Evolutionary conservation across 2,797 vertebrate genomes (phyloP), one percentile per base, ranked within the genome.

Genomic region (Aeoliscus strigatus): DNA sequence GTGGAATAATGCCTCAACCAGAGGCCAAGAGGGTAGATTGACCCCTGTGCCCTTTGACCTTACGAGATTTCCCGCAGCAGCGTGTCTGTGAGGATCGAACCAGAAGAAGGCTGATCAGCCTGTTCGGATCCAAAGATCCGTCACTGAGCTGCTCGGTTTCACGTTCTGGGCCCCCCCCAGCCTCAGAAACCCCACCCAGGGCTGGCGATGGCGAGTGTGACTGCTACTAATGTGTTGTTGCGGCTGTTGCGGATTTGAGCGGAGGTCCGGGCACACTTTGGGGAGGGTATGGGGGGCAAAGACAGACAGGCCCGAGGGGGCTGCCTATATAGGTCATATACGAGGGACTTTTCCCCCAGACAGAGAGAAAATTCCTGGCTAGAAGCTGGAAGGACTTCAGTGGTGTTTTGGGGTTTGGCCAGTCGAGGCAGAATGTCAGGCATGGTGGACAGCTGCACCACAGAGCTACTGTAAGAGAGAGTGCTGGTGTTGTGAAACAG

Each of bases 391-490:
- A 66, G 58, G 65, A 84, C 82, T 84, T 86, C 84, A 86, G 82
- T 83, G 77, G 80, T 70, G 70, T 9, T 27, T 64, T 61, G 59
- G 74, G 74, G 77, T 81, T 79, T 83, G 75, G 77, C 79, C 78
- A 75, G 80, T 64, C 62, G 9, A 70, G 61, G 74, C 77, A 86
- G 83, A 81, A 83, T 86, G 75, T 74, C 39, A 77, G 74, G 79
- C 76, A 80, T 80, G 78, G 81, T 51, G 64, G 79, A 85, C 85
- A 86, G 84, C 86, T 88, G 85, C 77, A 56, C 23, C 60, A 42
- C 37, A 4, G 67, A 56, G 73, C 79, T 78, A 77, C 75, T 79
- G 78, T 68, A 51, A 37, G 28, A 55, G 28, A 24, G 31, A 29
- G 39, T 51, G 44, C 26, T 6, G 34, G 32, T 42, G 25, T 35